Conservation (phyloP, 2,888 invertebrate genomes). For the Exocentrus adspersus region DNA sequence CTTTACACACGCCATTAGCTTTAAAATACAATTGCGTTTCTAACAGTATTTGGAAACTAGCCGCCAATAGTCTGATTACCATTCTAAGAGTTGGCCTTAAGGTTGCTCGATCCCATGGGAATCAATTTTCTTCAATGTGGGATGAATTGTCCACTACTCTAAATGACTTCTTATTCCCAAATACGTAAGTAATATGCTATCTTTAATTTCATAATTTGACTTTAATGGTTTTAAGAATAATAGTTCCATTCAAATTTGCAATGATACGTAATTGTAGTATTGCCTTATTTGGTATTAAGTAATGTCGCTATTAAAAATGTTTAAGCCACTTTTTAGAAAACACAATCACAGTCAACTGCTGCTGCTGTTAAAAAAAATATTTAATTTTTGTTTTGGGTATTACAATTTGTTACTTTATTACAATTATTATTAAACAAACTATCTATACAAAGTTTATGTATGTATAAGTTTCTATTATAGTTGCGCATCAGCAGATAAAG, state of each 20-base stretch:
- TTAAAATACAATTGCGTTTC: conserved; percentile 85
- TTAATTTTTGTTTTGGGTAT: too few relatives aligned
- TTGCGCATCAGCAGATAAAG: conserved; percentile 67
- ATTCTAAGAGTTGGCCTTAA: conserved; percentile 88
- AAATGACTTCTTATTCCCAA: conserved; percentile 92
- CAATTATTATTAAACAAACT: too few relatives aligned
- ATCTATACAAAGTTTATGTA: too few relatives aligned
- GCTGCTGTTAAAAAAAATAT: too few relatives aligned
- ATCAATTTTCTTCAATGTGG: conserved; percentile 84
- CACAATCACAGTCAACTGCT: too few relatives aligned
- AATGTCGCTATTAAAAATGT: too few relatives aligned
- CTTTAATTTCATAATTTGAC: background rate
- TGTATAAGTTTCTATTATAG: too few relatives aligned
- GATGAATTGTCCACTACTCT: conserved; percentile 84
- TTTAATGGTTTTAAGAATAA: background rate
- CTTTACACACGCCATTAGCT: conserved; percentile 77
- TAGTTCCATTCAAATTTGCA: too few relatives aligned
- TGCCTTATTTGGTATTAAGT: too few relatives aligned
- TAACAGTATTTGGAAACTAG: conserved; percentile 84
- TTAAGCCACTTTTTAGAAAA: too few relatives aligned
- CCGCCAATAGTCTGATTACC: conserved; percentile 78
- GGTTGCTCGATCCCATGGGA: conserved; percentile 81
- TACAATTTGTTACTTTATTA: too few relatives aligned
- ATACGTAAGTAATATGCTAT: conserved; percentile 67
- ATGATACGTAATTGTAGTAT: too few relatives aligned